Evolutionary conservation across 2,113 vertebrate genomes (phyloP).

Genomic region (Oreocharis arfaki): DNA sequence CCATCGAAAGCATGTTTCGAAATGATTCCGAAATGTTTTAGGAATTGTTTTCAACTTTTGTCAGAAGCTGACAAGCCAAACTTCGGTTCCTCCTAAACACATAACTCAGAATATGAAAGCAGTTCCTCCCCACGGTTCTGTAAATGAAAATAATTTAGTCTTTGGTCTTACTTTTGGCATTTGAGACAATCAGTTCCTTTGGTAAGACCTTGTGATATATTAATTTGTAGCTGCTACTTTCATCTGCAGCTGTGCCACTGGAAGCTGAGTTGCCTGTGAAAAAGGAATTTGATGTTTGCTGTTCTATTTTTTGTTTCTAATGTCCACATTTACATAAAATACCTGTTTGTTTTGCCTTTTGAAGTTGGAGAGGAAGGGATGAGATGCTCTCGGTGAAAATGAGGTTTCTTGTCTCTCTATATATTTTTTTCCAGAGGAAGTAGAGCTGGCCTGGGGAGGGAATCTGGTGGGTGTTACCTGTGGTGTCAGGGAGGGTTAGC

Average conservation of each 20-base stretch:
- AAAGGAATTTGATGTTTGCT: constrained; percentile 29
- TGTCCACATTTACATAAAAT: constrained; percentile 55
- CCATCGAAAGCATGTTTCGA: not conserved
- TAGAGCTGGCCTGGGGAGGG: not conserved
- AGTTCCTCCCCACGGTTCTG: not conserved
- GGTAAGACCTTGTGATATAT: constrained; percentile 30
- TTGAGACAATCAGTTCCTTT: constrained; percentile 1
- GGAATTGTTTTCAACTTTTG: not conserved
- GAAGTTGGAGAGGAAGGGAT: not conserved
- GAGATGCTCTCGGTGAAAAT: not conserved
- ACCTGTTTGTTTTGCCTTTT: constrained; percentile 36
- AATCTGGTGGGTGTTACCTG: not conserved
- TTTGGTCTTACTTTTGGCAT: constrained; percentile 36
- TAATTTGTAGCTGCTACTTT: constrained; percentile 50
- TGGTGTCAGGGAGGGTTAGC: not conserved
- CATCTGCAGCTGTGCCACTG: constrained; percentile 22
- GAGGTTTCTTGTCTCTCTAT: not conserved
- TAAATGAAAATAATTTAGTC: constrained; percentile 41
- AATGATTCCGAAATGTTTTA: not conserved
- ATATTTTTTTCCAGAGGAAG: not conserved
- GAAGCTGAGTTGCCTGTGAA: not conserved
- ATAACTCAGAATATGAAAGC: not conserved
- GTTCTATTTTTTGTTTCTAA: constrained; percentile 34
- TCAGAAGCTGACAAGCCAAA: not conserved
- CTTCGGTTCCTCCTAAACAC: not conserved